These are phyloP conservation scores for Temnothorax ravouxi DNA, from an alignment of 2,888 invertebrate species.

Conservation along the genomic window DNA sequence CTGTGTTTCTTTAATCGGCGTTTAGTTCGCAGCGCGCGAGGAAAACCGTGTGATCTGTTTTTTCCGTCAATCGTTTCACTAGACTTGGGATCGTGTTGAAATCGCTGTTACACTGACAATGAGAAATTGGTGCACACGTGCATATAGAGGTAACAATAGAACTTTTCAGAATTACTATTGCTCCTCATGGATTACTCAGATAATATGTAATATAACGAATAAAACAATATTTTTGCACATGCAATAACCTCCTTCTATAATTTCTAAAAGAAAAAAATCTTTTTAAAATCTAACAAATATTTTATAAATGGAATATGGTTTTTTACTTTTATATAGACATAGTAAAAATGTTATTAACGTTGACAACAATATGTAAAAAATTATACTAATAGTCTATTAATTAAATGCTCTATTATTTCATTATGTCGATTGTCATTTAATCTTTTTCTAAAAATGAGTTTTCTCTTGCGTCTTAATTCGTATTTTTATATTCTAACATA, in stretches of 20 bases:
- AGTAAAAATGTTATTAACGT: not conserved
- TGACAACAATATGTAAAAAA: not conserved
- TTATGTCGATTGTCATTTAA: not conserved
- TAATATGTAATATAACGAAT: constrained; percentile 11
- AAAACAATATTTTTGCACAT: not conserved
- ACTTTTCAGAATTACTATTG: constrained; percentile 13
- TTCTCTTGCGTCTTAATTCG: not conserved
- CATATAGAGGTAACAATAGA: constrained; percentile 19
- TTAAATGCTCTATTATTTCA: not conserved
- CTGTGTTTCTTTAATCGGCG: constrained; percentile 5
- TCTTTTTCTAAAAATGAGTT: not conserved
- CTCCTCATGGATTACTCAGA: not conserved
- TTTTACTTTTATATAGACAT: not conserved
- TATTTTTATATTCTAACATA: not conserved
- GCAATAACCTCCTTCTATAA: not conserved
- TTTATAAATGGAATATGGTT: not conserved
- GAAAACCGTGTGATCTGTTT: constrained; percentile 45
- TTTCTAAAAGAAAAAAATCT: not conserved
- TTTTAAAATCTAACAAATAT: not conserved
- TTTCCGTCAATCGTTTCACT: constrained; percentile 41
- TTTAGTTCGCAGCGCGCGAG: not conserved
- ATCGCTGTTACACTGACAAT: constrained; percentile 1
- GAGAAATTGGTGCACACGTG: not conserved
- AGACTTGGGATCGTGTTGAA: constrained; percentile 34
- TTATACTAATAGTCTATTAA: not conserved